Percentiles rank a stretch among this genome's conserved stretches.
phyloP scores from a whole-genome alignment of 2,888 invertebrate genomes.

The Ecliptopera silaceata region DNA sequence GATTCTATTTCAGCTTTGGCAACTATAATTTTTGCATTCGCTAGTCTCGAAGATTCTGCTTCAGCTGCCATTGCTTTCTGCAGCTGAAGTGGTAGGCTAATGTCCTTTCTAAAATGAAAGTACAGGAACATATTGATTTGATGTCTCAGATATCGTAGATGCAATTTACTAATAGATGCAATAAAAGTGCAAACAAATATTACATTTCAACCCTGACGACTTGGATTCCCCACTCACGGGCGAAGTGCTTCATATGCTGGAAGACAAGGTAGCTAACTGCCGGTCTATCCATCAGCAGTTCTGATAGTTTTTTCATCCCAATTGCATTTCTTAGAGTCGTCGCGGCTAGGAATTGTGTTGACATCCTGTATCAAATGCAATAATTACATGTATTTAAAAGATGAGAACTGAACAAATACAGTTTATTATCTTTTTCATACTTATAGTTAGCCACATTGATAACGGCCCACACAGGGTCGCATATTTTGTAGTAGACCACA shows the following conservation, averaged over 20 bases:
- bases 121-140: neutral
- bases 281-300: constrained; percentile 92
- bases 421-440: constrained; percentile 37
- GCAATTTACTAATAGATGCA: neutral
- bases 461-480: constrained; percentile 18
- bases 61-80: constrained; percentile 86
- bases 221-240: constrained; percentile 93
- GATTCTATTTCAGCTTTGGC: constrained; percentile 86
- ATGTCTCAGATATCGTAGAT: neutral
- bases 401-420: neutral
- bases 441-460: constrained; percentile 42
- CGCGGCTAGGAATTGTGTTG: constrained; percentile 89
- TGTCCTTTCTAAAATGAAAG: constrained; percentile 53
- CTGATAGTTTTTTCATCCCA: constrained; percentile 93
- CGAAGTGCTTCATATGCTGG: constrained; percentile 87
- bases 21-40: constrained; percentile 85
- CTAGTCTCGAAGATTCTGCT: constrained; percentile 84
- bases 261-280: constrained; percentile 92
- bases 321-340: constrained; percentile 93
- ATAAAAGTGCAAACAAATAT: constrained; percentile 54
- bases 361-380: constrained; percentile 84
- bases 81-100: constrained; percentile 67
- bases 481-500: constrained; percentile 89
- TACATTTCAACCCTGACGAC: constrained; percentile 95
- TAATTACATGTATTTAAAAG: too few species aligned